Evolutionary conservation across 2,888 invertebrate genomes (phyloP), one percentile per base, ranked within the genome.

Genomic region (Caenorhabditis virilis): DNA sequence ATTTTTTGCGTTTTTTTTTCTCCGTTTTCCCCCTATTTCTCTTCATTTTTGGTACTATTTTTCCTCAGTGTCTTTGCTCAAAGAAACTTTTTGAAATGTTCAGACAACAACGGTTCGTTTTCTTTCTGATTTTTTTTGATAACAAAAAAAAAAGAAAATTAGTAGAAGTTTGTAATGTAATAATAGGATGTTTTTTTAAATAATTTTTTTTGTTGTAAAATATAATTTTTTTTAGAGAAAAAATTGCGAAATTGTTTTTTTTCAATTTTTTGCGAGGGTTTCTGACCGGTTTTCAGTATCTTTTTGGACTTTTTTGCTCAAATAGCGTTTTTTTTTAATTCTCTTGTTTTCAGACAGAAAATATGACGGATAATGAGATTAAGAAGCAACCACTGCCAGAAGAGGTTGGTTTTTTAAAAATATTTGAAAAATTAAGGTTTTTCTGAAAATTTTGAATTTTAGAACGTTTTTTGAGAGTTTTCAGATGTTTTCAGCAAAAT

Each of bases 241-340:
- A 30, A 30, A 30, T 9, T 30, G 30, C 30, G 13, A 13, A 25
- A 25, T 33, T 33, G 7, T 18, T 47, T 47, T 22, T 45, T 45
- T 35, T 41, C 38, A 45, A 36, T 27, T 46, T 46, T 55, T 35
- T 25, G 27, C 45, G 30, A 41, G 46, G 30, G 46, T 36, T 46
- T 25, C 38, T 41, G 18, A 30, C 41, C 41, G 39, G 27, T 26
- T 52, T 30, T 46, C 38, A 22, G 27, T 30, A 45, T 1, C 9
- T 36, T 23, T 38, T 43, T 23, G 42, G 3, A 25, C 22, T 18
- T 41, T 43, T 43, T 15, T 25, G 5, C 6, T 15, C 6, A n/a
- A 38, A 42, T 46, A 6, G 16, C 38, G 20, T 18, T 38, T 36
- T 36, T 36, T 15, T 9, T 36, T 36, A 16, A 36, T 7, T 7